Evolutionary conservation across 2,888 invertebrate genomes (phyloP), one percentile per base, ranked within the genome.

Genomic region (Tinea semifulvella): DNA sequence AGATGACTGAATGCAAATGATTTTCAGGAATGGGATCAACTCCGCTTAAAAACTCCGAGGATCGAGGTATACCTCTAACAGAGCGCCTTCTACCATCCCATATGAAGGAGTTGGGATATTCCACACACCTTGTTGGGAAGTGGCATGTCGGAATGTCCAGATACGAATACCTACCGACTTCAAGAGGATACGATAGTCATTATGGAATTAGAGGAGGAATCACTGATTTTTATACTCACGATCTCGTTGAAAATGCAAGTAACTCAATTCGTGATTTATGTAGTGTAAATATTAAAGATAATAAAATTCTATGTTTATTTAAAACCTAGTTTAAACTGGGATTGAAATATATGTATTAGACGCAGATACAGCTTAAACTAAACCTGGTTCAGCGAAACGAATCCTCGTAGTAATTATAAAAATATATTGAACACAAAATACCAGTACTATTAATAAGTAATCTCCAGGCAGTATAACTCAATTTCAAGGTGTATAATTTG

Each of bases 151-250:
- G 91, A 1, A 58, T 60, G 44, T 65, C 75, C 2, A 77, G 75
- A 2, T 53, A 56, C 43, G 69, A 80, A 49, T 87, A 85, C 58
- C 85, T 90, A 4, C 94, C 94, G 1, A 85, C 84, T 0, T 71
- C 73, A 48, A 82, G 93, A 25, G 94, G 94, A 2, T 96, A 93
- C 59, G 89, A 92, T 55, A 84, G 87, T 20, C 92, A 94, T 63
- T 91, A 87, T 59, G 96, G 96, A 1, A 94, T 93, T 61, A 90
- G 91, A 82, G 89, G 88, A 48, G 94, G 92, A 1, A 88, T 84
- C 51, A 85, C 92, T 46, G 91, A 93, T 61, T 96, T 96, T 59
- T 92, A 85, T 57, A 87, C 89, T 54, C 19, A 42, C 14, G 14
- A 42, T 13, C 13, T 5, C 7, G 42, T 42, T 3, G 85, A 88